phyloP scores from a whole-genome alignment of 1,140 invertebrate genomes.

The Apolygus lucorum region DNA sequence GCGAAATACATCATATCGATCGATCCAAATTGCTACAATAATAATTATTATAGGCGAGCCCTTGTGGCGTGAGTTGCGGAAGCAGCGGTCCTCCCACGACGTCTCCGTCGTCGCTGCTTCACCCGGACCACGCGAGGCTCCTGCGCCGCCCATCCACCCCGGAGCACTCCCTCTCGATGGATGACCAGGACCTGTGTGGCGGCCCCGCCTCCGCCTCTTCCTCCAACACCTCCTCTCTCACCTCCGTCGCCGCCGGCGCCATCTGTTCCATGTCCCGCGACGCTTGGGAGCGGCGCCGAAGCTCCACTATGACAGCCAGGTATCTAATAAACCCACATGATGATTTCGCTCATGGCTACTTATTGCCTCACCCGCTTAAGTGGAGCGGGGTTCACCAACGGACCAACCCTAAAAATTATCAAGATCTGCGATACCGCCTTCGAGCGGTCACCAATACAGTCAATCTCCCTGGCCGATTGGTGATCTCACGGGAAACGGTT shows the following conservation, averaged over 20 bases:
- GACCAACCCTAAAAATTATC: too few species aligned
- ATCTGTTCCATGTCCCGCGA: slow-evolving; percentile 40
- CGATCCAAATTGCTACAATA: too few species aligned
- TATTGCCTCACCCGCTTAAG: too few species aligned
- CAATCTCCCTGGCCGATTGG: neutral
- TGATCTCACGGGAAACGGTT: too few species aligned
- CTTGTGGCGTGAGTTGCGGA: slow-evolving; percentile 35
- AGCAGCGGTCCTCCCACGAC: slow-evolving; percentile 41
- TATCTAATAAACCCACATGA: too few species aligned
- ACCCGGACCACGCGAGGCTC: slow-evolving; percentile 58
- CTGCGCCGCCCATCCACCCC: slow-evolving; percentile 44
- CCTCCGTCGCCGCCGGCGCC: slow-evolving; percentile 35
- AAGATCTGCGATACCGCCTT: too few species aligned
- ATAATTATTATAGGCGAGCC: slow-evolving; percentile 30
- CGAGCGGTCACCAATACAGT: neutral
- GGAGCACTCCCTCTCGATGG: slow-evolving; percentile 42
- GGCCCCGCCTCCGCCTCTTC: slow-evolving; percentile 41
- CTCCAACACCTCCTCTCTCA: slow-evolving; percentile 43
- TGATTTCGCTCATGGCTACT: too few species aligned
- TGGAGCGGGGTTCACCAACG: too few species aligned
- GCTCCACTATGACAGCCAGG: slow-evolving; percentile 44
- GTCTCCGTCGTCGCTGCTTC: slow-evolving; percentile 51
- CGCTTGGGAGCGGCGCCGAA: slow-evolving; percentile 39
- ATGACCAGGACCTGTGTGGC: slow-evolving; percentile 42
- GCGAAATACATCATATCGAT: too few species aligned